A percentile compares a stretch with the other conserved stretches of the same genome.
These are phyloP conservation scores for Nomada hirtipes DNA, from an alignment of 2,888 invertebrate genomes.

Conservation along the genomic window DNA sequence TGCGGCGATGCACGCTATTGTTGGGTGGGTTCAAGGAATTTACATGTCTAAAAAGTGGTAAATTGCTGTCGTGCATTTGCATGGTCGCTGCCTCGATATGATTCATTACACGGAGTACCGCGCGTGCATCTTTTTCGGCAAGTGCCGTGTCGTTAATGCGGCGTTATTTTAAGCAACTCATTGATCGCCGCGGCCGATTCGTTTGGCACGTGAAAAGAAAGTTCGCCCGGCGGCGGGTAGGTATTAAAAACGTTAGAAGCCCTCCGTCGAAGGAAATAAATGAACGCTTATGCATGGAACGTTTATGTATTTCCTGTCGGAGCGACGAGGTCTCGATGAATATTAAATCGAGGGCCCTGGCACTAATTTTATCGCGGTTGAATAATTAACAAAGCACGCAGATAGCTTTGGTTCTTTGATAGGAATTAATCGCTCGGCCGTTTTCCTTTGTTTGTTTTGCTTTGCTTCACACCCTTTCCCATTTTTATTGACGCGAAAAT, in stretches of 20 bases:
- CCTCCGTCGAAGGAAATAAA: too few species aligned
- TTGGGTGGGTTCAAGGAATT: conserved; percentile 63
- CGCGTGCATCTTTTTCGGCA: conserved; percentile 27
- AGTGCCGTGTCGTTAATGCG: not conserved
- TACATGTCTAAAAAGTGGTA: conserved; percentile 58
- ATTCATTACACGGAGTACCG: conserved; percentile 33
- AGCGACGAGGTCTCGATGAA: not conserved
- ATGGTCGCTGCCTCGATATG: conserved; percentile 28
- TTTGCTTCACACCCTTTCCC: too few species aligned
- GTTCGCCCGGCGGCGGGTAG: too few species aligned
- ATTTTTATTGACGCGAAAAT: not conserved
- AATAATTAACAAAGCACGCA: conserved; percentile 1
- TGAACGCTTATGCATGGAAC: not conserved
- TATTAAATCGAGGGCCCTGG: not conserved
- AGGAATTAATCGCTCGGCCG: not conserved
- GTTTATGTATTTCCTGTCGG: not conserved
- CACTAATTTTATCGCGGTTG: conserved; percentile 7
- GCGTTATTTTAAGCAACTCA: not conserved
- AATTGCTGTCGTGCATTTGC: conserved; percentile 54
- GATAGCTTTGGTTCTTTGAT: not conserved
- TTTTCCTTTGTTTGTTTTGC: too few species aligned
- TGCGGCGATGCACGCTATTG: conserved; percentile 63
- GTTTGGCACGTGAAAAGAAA: too few species aligned
- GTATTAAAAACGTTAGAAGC: too few species aligned
- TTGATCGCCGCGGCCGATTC: not conserved